phyloP scores from a whole-genome alignment of 2,797 vertebrate genomes.

The Chanos chanos region DNA sequence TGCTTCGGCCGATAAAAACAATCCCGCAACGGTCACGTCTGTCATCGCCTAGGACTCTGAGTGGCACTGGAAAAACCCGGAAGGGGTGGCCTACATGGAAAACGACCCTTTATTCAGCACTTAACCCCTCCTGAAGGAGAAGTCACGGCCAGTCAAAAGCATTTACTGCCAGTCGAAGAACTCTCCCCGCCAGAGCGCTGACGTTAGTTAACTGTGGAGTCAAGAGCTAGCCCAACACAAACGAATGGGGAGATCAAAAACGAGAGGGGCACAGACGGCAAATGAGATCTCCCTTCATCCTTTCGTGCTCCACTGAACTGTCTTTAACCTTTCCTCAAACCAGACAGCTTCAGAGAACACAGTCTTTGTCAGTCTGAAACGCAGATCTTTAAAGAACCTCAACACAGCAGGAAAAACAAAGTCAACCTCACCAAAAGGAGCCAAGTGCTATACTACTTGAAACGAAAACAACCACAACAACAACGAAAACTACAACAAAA shows the following conservation, averaged over 20 bases:
- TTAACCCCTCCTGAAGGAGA: not conserved
- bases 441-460: no score
- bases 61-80: not conserved
- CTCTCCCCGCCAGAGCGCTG: not conserved
- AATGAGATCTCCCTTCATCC: slow-evolving; percentile 36
- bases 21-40: not conserved
- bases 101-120: not conserved
- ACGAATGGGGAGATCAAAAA: not conserved
- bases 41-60: not conserved
- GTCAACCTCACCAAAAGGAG: no score
- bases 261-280: slow-evolving; percentile 2
- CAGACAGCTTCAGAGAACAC: slow-evolving; percentile 13
- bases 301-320: slow-evolving; percentile 37
- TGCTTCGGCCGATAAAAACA: not conserved
- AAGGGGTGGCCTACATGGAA: not conserved
- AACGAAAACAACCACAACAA: no score
- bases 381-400: slow-evolving; percentile 18
- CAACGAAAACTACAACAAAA: no score
- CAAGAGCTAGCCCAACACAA: not conserved
- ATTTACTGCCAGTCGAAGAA: not conserved
- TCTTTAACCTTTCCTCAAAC: slow-evolving; percentile 37
- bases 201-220: not conserved
- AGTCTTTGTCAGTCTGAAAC: not conserved
- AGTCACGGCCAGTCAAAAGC: not conserved
- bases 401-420: slow-evolving; percentile 15